Conservation (phyloP, 2,797 vertebrate genomes). For the Schizopygopsis pylzovi region DNA sequence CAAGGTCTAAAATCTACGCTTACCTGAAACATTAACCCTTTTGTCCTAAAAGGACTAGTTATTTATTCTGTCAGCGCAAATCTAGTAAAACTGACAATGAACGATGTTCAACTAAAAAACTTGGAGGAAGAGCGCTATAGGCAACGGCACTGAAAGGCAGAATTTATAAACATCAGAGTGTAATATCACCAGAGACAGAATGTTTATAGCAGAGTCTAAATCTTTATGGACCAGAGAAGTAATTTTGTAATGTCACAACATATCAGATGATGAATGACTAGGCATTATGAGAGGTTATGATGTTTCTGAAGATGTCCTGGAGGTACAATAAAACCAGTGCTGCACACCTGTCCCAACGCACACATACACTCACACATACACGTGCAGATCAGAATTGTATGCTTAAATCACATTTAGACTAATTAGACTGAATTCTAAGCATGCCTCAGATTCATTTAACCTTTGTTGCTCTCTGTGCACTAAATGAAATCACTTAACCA, state of each 20-base stretch:
- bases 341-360: constrained; percentile 21
- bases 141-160: not conserved
- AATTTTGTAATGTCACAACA: constrained; percentile 50
- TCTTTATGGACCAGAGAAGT: constrained; percentile 34
- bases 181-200: constrained; percentile 40
- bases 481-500: not conserved
- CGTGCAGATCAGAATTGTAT: not conserved
- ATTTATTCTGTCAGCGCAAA: not conserved
- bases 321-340: constrained; percentile 33
- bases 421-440: constrained; percentile 31
- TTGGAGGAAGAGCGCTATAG: not conserved
- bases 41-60: not conserved
- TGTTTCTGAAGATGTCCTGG: constrained; percentile 43
- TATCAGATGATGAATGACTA: constrained; percentile 41
- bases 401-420: constrained; percentile 5
- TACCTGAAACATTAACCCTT: not conserved
- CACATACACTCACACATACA: not conserved
- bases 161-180: constrained; percentile 11
- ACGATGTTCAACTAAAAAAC: constrained; percentile 1
- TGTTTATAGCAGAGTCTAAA: constrained; percentile 43
- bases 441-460: not conserved
- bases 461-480: constrained; percentile 7
- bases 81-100: not conserved
- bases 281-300: constrained; percentile 44
- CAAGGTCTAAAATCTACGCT: not conserved